Conservation (phyloP, 2,888 invertebrate species). For the Lycophotia porphyrea region DNA sequence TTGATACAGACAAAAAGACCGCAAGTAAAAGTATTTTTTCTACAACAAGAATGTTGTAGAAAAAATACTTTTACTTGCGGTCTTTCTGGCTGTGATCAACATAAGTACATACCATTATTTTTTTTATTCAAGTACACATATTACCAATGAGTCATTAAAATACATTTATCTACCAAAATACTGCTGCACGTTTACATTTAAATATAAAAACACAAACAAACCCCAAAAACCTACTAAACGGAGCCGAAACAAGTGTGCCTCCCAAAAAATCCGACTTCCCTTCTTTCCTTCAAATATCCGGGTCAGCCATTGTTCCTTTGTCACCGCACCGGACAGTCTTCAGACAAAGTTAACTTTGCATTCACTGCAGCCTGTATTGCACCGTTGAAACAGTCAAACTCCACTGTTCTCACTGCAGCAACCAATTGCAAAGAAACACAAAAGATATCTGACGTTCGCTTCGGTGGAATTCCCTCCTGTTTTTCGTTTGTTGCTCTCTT, state of each 20-base stretch:
- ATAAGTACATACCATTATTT: not conserved
- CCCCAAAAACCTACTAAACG: conserved; percentile 34
- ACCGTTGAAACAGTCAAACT: conserved; percentile 54
- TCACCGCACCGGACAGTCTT: conserved; percentile 80
- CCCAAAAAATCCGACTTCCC: conserved; percentile 78
- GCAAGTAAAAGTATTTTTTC: too few species aligned
- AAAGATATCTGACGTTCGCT: conserved; percentile 79
- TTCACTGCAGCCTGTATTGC: conserved; percentile 67
- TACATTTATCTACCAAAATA: not conserved
- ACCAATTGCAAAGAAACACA: conserved; percentile 71
- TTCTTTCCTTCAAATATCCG: conserved; percentile 84
- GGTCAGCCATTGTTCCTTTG: conserved; percentile 87
- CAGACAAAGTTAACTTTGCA: conserved; percentile 78
- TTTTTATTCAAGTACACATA: not conserved
- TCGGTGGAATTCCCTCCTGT: conserved; percentile 74
- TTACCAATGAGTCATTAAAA: not conserved
- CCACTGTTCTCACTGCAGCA: conserved; percentile 63
- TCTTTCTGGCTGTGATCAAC: not conserved
- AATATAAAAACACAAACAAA: conserved; percentile 18
- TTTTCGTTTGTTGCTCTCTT: conserved; percentile 77
- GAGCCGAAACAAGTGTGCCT: conserved; percentile 65
- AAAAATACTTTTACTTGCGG: not conserved
- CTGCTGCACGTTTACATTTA: not conserved
- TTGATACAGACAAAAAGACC: too few species aligned
- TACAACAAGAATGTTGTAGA: too few species aligned